Evolutionary conservation across 2,113 vertebrate genomes (phyloP).

Genomic region (Rostratula benghalensis): DNA sequence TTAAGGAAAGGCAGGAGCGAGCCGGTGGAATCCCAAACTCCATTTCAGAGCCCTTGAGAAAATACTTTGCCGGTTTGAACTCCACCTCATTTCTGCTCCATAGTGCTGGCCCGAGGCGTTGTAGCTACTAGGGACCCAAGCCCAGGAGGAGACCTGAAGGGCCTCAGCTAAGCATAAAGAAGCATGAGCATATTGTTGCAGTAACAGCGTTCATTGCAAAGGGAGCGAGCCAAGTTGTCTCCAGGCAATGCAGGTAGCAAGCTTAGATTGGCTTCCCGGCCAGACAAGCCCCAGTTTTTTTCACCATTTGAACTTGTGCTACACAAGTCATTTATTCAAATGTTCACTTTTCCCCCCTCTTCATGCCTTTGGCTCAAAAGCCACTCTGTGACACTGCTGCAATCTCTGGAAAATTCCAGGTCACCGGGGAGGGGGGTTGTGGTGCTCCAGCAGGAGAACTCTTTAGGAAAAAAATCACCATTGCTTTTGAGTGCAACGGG

Average conservation of each 20-base stretch:
- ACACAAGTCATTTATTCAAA: constrained; percentile 35
- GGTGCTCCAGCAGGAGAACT: not conserved
- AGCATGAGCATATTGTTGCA: constrained; percentile 45
- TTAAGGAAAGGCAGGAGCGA: constrained; percentile 42
- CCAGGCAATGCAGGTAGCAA: constrained; percentile 44
- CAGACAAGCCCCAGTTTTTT: constrained; percentile 39
- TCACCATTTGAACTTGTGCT: constrained; percentile 17
- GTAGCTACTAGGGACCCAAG: constrained; percentile 59
- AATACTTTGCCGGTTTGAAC: constrained; percentile 58
- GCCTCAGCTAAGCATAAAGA: constrained; percentile 54
- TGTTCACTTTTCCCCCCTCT: not conserved
- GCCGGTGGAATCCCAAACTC: constrained; percentile 15
- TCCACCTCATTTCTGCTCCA: constrained; percentile 50
- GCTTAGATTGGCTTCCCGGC: constrained; percentile 37
- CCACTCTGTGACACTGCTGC: not conserved
- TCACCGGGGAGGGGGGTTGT: not conserved
- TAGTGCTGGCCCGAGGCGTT: constrained; percentile 69
- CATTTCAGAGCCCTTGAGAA: constrained; percentile 70
- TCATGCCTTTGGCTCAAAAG: constrained; percentile 60
- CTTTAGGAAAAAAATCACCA: not conserved
- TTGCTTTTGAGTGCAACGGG: not conserved
- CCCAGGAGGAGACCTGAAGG: constrained; percentile 72
- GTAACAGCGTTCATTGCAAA: constrained; percentile 14
- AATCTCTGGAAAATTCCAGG: constrained; percentile 45
- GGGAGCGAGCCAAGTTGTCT: constrained; percentile 37